A percentile compares a stretch with the other conserved stretches of the same genome.
phyloP scores from a whole-genome alignment of 2,797 vertebrate genomes.

The Crotalus adamanteus region DNA sequence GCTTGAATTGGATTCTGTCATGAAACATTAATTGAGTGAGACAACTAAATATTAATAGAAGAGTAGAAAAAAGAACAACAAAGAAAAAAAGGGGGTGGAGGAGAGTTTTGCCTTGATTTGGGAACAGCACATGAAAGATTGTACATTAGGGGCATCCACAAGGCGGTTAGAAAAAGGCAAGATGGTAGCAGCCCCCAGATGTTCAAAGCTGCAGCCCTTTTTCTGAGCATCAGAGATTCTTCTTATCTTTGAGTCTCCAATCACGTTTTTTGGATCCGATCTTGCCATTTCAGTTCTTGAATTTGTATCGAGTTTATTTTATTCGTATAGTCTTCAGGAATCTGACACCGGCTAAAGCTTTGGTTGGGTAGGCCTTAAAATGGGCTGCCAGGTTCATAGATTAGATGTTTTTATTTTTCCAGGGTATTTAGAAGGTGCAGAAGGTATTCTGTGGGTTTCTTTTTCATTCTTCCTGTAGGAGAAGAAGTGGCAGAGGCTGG shows the following conservation, averaged over 20 bases:
- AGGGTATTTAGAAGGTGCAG: not conserved
- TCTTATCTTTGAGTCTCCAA: not conserved
- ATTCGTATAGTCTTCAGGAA: not conserved
- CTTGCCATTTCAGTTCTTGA: not conserved
- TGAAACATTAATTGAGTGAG: constrained; percentile 35
- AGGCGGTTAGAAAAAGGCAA: not conserved
- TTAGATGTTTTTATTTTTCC: not conserved
- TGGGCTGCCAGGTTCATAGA: not conserved
- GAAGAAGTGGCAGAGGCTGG: not conserved
- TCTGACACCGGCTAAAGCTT: not conserved
- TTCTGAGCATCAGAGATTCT: not conserved
- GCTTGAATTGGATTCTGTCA: constrained; percentile 12
- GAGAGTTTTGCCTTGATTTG: not conserved
- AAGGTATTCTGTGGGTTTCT: not conserved
- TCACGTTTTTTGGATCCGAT: not conserved
- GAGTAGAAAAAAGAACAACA: not conserved
- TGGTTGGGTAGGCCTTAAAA: not conserved
- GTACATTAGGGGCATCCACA: too few relatives aligned
- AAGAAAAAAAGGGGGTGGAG: not conserved
- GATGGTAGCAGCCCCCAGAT: not conserved
- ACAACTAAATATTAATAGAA: constrained; percentile 8
- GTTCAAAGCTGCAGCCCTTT: not conserved
- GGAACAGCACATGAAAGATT: not conserved
- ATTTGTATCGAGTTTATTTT: not conserved
- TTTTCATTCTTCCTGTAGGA: not conserved